Conservation (phyloP, 2,113 vertebrate genomes). For the Percopsis transmontana region DNA sequence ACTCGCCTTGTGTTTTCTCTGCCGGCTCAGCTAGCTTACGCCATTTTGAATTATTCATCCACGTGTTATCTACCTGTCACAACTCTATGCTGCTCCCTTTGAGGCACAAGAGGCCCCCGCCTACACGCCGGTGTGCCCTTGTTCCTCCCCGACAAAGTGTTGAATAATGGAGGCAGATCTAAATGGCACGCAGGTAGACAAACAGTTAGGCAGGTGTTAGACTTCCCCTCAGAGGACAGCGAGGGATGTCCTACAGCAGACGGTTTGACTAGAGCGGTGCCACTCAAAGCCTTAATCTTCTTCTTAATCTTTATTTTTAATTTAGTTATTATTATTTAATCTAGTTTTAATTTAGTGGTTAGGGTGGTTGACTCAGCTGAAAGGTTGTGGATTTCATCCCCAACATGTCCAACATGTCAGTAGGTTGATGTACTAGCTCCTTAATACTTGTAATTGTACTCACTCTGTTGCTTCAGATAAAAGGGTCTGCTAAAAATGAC, state of each 20-base stretch:
- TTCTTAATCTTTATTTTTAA: too few relatives aligned
- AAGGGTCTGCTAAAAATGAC: too few relatives aligned
- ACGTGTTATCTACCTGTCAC: constrained; percentile 75
- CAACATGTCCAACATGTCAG: too few relatives aligned
- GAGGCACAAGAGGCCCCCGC: constrained; percentile 20
- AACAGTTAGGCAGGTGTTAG: constrained; percentile 44
- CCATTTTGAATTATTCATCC: constrained; percentile 75
- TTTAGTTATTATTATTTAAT: too few relatives aligned
- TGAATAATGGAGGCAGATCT: constrained; percentile 65
- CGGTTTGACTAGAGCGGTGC: neutral
- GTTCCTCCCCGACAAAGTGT: constrained; percentile 33
- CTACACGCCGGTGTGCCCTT: constrained; percentile 33
- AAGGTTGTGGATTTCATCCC: too few relatives aligned
- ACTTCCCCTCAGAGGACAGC: constrained; percentile 29
- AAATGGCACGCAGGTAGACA: constrained; percentile 57
- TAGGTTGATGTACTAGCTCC: too few relatives aligned
- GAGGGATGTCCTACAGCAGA: constrained; percentile 28
- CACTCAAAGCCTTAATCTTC: neutral
- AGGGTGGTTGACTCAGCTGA: too few relatives aligned
- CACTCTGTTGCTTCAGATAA: too few relatives aligned
- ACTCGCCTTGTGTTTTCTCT: constrained; percentile 52
- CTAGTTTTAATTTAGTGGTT: too few relatives aligned
- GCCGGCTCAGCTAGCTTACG: constrained; percentile 54
- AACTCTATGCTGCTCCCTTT: constrained; percentile 49
- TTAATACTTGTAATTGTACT: too few relatives aligned